These are phyloP conservation scores for Lasioglossum vierecki DNA, from an alignment of 2,888 invertebrate genomes.

Conservation along the genomic window DNA sequence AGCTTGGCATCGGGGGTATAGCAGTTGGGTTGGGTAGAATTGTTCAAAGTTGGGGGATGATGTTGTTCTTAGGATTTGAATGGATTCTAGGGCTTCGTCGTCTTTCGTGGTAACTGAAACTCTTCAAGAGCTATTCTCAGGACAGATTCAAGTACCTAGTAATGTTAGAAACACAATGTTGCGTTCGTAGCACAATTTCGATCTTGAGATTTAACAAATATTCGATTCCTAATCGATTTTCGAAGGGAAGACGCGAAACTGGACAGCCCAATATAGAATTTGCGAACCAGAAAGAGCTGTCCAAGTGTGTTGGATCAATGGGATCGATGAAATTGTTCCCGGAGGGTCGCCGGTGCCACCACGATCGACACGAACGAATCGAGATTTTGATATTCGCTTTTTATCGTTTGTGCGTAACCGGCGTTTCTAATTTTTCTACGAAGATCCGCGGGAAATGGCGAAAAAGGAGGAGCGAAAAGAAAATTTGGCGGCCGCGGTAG, in stretches of 20 bases:
- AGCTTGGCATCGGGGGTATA: not conserved
- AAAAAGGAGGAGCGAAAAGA: not conserved
- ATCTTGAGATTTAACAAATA: not conserved
- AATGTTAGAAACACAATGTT: not conserved
- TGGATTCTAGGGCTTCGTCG: not conserved
- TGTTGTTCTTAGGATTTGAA: not conserved
- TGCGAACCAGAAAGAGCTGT: not conserved
- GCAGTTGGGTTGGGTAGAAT: not conserved
- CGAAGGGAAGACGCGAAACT: not conserved
- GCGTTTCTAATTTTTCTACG: slow-evolving; percentile 81
- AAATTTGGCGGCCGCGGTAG: not conserved
- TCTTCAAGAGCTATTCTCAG: not conserved
- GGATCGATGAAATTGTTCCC: not conserved
- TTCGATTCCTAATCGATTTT: not conserved
- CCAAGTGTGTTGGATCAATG: not conserved
- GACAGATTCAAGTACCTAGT: not conserved
- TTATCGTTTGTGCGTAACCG: slow-evolving; percentile 62
- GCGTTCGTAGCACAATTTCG: not conserved
- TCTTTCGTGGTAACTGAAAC: not conserved
- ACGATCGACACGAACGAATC: slow-evolving; percentile 52
- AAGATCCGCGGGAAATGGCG: slow-evolving; percentile 47
- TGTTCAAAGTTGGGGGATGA: not conserved
- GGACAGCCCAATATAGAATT: not conserved
- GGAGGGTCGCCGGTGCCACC: slow-evolving; percentile 20
- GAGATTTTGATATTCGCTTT: slow-evolving; percentile 71